Conservation (phyloP, 2,797 vertebrate species). For the Loriculus beryllinus region DNA sequence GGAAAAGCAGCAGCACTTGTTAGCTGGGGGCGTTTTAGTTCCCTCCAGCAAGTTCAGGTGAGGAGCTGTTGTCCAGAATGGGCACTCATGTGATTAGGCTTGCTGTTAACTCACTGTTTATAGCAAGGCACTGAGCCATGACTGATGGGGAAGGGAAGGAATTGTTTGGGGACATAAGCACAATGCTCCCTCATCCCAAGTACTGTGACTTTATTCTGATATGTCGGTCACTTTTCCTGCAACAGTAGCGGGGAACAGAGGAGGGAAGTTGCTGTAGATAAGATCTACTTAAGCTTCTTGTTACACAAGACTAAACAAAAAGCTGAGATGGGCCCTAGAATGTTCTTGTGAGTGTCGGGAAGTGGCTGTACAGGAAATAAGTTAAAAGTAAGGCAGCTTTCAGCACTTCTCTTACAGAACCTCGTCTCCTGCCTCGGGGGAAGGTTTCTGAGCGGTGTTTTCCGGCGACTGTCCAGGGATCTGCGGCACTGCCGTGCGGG, state of each 20-base stretch:
- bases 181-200: not conserved
- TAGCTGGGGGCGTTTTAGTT: slow-evolving; percentile 89
- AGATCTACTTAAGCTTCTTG: not conserved
- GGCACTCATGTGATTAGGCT: not conserved
- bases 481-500: slow-evolving; percentile 90
- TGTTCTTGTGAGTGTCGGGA: not conserved
- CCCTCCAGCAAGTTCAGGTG: slow-evolving; percentile 82
- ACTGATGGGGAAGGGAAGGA: not conserved
- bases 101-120: not conserved
- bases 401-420: slow-evolving; percentile 76
- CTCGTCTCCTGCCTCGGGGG: slow-evolving; percentile 89
- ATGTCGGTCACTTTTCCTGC: not conserved
- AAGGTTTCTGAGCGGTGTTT: slow-evolving; percentile 84
- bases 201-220: not conserved
- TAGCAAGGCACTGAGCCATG: not conserved
- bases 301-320: not conserved
- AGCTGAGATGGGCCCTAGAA: not conserved
- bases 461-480: slow-evolving; percentile 83
- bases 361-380: not conserved
- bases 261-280: not conserved
- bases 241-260: not conserved
- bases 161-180: no score
- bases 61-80: not conserved
- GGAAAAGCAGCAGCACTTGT: slow-evolving; percentile 79
- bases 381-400: not conserved